Evolutionary conservation across 2,113 vertebrate genomes (phyloP), one percentile per base, ranked within the genome.

Genomic region (Heterocephalus glaber): DNA sequence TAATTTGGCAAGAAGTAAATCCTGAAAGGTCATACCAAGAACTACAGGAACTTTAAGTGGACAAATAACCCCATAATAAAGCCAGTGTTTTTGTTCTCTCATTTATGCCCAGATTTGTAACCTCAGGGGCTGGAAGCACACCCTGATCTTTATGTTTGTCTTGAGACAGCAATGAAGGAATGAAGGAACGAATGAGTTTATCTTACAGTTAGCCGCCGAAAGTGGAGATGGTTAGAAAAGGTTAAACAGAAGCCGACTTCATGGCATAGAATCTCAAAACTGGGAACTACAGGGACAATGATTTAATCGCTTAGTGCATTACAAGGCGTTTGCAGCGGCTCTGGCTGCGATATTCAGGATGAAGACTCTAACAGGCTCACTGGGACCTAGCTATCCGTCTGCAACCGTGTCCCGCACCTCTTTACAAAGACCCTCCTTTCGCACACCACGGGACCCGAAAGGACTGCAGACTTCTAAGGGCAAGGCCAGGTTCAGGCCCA

Each of bases 1-100:
- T 86, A 80, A 90, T 96, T 95, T 93, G 96, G 96, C 95, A 95
- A 92, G 83, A 84, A 89, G 49, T n/a, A 58, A 79, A 80, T 89
- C 61, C 33, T 68, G 83, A 96, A 95, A 97, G 86, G 49, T 93
- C 74, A 93, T 30, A 79, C 35, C 72, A 66, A 89, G 93, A 92
- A 80, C 86, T 52, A 47, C 83, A 86, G 94, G 93, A 90, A 85
- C 85, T 96, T 79, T 52, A 81, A 95, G 82, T n/a, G 90, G 68
- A 63, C 92, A 92, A 96, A 94, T 84, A 95, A 80, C 24, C n/a
- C 61, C 33, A 38, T 44, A 92, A 83, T 47, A 86, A 95, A 94
- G 63, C 54, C 60, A 93, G 63, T 70, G 89, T 93, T 92, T 95
- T 85, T 95, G 92, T 89, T 76, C 95, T 72, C 35, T 89, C 74